phyloP scores from a whole-genome alignment of 2,113 vertebrate species.

The Neotragus moschatus region DNA sequence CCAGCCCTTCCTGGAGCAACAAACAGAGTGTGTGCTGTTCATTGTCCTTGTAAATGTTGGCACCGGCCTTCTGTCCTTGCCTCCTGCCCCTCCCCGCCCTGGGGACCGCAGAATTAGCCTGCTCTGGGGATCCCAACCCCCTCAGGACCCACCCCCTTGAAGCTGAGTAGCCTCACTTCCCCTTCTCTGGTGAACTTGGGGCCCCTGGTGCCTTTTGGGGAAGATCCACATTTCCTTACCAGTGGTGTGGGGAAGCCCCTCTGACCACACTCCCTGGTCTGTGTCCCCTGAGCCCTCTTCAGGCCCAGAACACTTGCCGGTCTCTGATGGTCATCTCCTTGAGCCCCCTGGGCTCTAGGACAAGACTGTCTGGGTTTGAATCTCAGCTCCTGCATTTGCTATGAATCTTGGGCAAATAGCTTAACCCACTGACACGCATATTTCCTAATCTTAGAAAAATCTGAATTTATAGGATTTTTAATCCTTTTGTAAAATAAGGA shows the following conservation, averaged over 20 bases:
- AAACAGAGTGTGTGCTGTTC: neutral
- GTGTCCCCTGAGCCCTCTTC: neutral
- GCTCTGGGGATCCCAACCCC: neutral
- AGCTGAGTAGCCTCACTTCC: neutral
- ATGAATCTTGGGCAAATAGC: neutral
- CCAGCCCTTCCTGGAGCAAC: neutral
- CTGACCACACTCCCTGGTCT: too few species aligned
- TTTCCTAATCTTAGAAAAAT: neutral
- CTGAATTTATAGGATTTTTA: neutral
- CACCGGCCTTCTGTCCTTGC: neutral
- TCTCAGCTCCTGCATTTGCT: neutral
- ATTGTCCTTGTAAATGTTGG: accelerated
- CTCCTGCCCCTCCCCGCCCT: neutral
- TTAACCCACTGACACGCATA: too few species aligned
- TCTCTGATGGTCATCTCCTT: neutral
- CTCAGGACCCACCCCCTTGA: neutral
- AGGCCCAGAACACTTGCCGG: neutral
- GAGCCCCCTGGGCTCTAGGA: neutral
- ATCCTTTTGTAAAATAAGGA: neutral
- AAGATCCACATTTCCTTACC: neutral
- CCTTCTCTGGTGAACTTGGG: neutral
- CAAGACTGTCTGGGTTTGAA: neutral
- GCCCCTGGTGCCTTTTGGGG: neutral
- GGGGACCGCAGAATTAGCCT: neutral
- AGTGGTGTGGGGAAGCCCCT: neutral